Evolutionary conservation across 2,797 vertebrate species (phyloP), one percentile per base, ranked within the genome.

Genomic region (Pteropus rufus): DNA sequence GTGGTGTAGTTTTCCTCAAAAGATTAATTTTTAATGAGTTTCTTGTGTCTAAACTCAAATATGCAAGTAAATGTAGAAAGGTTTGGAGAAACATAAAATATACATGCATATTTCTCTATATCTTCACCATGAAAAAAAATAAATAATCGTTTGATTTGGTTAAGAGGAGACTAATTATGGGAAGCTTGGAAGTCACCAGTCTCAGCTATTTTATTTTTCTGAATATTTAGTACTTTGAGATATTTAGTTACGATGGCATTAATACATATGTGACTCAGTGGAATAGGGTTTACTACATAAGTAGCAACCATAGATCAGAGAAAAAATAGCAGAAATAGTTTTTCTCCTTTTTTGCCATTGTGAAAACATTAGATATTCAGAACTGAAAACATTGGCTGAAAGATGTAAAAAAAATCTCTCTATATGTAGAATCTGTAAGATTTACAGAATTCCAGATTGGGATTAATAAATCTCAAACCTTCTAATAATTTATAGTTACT

Each of bases 301-400:
- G n/a, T 77, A 31, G 46, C 41, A 56, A 34, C 24, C 97, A 65
- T 44, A 58, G 82, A 84, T 94, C 19, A 81, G 44, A 96, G n/a
- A 89, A 93, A 97, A 96, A 11, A 34, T 77, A 31, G 11, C 4
- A 89, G 44, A 86, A 77, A 41, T 34, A 54, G 8, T 26, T 36
- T 39, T 62, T 64, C 12, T 60, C 26, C 36, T 36, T 39, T 18
- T 44, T 5, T 69, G 1, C 10, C 69, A 49, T 91, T 95, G 69
- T 44, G 5, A 46, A 34, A 24, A 85, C 9, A 49, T 65, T 93
- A 81, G 2, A 94, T 58, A 83, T 65, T 69, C 54, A 92, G 16
- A 88, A 93, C 54, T 70, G n/a, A 44, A 87, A 93, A 86, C n/a
- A 72, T 2, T 95, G 7, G 4, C 29, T 44, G 1, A 87, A 67